These are phyloP conservation scores for Nasonia vitripennis DNA, from an alignment of 1,140 invertebrate species.

Conservation along the genomic window DNA sequence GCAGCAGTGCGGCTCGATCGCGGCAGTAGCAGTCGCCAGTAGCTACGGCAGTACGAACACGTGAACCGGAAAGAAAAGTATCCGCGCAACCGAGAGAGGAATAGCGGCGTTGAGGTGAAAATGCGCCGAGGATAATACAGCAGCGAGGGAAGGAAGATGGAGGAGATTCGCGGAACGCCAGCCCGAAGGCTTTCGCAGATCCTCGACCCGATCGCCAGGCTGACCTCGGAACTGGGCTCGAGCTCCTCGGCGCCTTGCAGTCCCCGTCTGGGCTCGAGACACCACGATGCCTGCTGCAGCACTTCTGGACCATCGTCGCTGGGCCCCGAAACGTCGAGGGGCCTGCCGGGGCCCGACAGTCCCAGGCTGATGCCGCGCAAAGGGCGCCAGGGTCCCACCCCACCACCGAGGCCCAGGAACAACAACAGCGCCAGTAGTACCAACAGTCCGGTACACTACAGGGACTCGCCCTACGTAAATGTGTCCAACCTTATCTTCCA, in stretches of 20 bases:
- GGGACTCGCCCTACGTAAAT: constrained; percentile 72
- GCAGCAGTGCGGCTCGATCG: not conserved
- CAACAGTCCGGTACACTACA: constrained; percentile 61
- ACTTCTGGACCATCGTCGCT: constrained; percentile 50
- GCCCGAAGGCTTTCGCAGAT: constrained; percentile 85
- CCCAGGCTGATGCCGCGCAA: constrained; percentile 81
- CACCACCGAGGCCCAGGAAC: constrained; percentile 71
- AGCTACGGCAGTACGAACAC: not conserved
- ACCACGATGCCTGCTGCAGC: constrained; percentile 51
- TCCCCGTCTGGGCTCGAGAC: constrained; percentile 65
- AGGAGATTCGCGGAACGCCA: constrained; percentile 71
- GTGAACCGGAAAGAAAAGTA: not conserved
- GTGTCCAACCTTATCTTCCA: constrained; percentile 72
- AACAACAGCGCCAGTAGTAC: constrained; percentile 66
- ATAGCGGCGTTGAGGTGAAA: not conserved
- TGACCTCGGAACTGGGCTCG: constrained; percentile 75
- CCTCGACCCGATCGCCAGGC: constrained; percentile 84
- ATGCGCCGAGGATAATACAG: not conserved
- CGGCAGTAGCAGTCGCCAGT: not conserved
- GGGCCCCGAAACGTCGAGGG: constrained; percentile 42
- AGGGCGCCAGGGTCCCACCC: constrained; percentile 76
- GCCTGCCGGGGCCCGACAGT: constrained; percentile 75
- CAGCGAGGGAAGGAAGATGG: constrained; percentile 58
- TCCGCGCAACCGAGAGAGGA: no score
- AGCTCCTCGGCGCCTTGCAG: constrained; percentile 76